Evolutionary conservation across 2,888 invertebrate genomes (phyloP).

Genomic region (Auanema freiburgensis): DNA sequence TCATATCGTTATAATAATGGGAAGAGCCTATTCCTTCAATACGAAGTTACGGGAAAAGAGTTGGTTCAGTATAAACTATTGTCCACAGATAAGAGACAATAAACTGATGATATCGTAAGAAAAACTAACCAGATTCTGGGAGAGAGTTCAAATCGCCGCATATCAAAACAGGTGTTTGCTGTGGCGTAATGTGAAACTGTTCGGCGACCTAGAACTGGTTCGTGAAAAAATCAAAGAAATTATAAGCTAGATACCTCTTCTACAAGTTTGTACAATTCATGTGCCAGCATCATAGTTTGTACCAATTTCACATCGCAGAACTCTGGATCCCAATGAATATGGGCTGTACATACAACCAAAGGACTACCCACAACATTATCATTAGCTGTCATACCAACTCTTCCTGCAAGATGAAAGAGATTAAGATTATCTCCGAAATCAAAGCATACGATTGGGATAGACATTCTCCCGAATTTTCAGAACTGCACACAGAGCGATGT

Average conservation of each 20-base stretch:
- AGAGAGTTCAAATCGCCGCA: conserved; percentile 98
- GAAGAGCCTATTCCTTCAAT: not conserved
- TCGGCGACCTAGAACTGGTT: conserved; percentile 71
- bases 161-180: conserved; percentile 83
- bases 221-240: not conserved
- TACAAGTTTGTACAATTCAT: conserved; percentile 74
- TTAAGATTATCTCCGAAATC: not conserved
- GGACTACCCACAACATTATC: conserved; percentile 77
- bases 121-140: conserved; percentile 81
- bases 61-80: not conserved
- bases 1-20: not conserved
- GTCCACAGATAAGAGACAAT: not conserved
- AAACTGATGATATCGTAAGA: conserved; percentile 1
- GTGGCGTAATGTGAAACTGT: conserved; percentile 75
- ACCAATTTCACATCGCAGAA: conserved; percentile 98
- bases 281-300: conserved; percentile 97
- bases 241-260: not conserved
- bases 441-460: conserved; percentile 79
- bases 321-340: conserved; percentile 99
- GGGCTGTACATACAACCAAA: conserved; percentile 92
- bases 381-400: conserved; percentile 30
- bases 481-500: conserved; percentile 93
- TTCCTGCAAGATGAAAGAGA: conserved; percentile 11
- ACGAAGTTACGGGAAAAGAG: conserved; percentile 5
- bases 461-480: conserved; percentile 91